Conservation (phyloP, 2,113 vertebrate genomes). For the Heteronetta atricapilla region DNA sequence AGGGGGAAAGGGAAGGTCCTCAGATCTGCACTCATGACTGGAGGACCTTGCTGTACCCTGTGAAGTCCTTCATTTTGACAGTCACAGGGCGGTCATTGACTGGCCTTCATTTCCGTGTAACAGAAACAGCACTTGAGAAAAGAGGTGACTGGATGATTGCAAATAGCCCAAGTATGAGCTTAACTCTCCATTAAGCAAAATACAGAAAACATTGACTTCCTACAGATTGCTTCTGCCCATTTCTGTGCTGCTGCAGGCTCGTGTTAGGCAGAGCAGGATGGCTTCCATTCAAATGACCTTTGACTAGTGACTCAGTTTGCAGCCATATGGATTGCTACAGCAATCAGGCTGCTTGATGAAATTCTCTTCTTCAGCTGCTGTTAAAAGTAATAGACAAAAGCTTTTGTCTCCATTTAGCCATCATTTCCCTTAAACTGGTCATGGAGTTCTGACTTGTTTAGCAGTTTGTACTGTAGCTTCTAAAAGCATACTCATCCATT, state of each 20-base stretch:
- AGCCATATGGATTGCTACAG: neutral
- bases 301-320: neutral
- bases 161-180: neutral
- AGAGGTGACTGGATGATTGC: neutral
- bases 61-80: neutral
- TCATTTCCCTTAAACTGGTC: neutral
- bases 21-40: neutral
- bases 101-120: neutral
- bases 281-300: neutral
- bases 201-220: neutral
- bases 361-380: neutral
- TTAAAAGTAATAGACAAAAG: neutral
- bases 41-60: neutral
- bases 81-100: rapidly evolving
- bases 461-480: neutral
- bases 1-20: neutral
- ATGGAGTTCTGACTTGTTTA: neutral
- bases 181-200: neutral
- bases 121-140: neutral
- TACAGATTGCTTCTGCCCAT: neutral
- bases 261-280: neutral
- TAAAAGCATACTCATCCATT: neutral
- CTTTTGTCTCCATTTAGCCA: neutral
- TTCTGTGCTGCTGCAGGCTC: neutral
- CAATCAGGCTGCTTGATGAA: neutral